Evolutionary conservation across 1,140 invertebrate species (phyloP).

Genomic region (Mercenaria mercenaria): DNA sequence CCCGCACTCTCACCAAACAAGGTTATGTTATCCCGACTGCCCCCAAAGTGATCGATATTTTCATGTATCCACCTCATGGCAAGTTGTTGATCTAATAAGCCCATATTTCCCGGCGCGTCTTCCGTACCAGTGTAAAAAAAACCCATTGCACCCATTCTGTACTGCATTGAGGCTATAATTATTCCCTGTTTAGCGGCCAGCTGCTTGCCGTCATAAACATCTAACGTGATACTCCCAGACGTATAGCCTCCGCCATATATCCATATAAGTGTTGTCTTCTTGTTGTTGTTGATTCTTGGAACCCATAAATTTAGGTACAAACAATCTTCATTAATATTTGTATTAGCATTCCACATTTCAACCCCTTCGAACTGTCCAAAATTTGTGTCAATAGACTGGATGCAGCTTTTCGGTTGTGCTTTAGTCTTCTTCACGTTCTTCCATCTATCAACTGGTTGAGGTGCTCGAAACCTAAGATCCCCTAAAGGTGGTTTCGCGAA

Average conservation of each 20-base stretch:
- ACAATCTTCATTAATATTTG: conserved; percentile 95
- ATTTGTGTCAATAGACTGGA: conserved; percentile 33
- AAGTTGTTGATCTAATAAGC: conserved; percentile 68
- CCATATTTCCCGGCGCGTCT: conserved; percentile 69
- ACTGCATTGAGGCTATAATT: conserved; percentile 90
- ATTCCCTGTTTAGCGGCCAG: conserved; percentile 92
- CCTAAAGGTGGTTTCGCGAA: too few species aligned
- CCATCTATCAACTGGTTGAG: conserved; percentile 51
- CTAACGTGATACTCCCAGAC: conserved; percentile 94
- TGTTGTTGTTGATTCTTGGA: conserved; percentile 88
- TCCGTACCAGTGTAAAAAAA: conserved; percentile 56
- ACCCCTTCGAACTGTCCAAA: conserved; percentile 64
- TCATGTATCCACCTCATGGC: conserved; percentile 65
- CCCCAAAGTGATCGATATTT: conserved; percentile 66
- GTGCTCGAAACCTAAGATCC: conserved; percentile 90
- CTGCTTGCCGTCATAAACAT: conserved; percentile 94
- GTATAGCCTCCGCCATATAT: conserved; percentile 98
- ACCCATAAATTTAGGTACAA: conserved; percentile 95
- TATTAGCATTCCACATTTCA: conserved; percentile 81
- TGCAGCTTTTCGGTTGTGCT: conserved; percentile 49
- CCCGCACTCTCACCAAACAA: conserved; percentile 68
- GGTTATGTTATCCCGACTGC: conserved; percentile 56
- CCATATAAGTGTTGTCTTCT: conserved; percentile 97
- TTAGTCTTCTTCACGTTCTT: conserved; percentile 51
- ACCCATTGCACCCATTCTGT: conserved; percentile 89